These are phyloP conservation scores for Berghia stephanieae DNA, from an alignment of 1,140 invertebrate species.

Conservation along the genomic window DNA sequence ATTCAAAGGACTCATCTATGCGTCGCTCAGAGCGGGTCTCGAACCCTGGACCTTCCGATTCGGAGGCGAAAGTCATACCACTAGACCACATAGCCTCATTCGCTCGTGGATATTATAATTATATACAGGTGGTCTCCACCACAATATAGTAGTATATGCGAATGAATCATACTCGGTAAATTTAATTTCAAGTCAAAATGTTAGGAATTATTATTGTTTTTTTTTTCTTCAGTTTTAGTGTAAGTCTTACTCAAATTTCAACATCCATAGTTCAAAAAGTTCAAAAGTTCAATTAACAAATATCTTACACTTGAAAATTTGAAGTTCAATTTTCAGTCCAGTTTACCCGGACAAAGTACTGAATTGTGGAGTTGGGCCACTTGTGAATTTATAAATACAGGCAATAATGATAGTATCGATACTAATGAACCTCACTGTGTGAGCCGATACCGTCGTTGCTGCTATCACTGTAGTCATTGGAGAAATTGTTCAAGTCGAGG, in stretches of 20 bases:
- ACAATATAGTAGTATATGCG: no score
- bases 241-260: background rate
- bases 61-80: no score
- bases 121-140: no score
- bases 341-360: background rate
- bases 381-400: background rate
- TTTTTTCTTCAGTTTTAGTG: background rate
- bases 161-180: no score
- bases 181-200: no score
- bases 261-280: background rate
- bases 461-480: constrained; percentile 18
- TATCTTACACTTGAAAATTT: background rate
- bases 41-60: no score
- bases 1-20: no score
- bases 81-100: no score
- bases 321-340: background rate
- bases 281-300: background rate
- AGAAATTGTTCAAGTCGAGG: constrained; percentile 14
- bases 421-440: constrained; percentile 9
- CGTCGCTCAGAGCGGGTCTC: no score
- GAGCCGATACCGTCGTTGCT: constrained; percentile 33
- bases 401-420: background rate
- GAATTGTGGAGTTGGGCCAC: background rate
- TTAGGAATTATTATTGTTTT: constrained; percentile 7
- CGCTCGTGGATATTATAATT: no score